Base-by-base conservation (phyloP, 2,113 vertebrate species). In the Mola mola region DNA sequence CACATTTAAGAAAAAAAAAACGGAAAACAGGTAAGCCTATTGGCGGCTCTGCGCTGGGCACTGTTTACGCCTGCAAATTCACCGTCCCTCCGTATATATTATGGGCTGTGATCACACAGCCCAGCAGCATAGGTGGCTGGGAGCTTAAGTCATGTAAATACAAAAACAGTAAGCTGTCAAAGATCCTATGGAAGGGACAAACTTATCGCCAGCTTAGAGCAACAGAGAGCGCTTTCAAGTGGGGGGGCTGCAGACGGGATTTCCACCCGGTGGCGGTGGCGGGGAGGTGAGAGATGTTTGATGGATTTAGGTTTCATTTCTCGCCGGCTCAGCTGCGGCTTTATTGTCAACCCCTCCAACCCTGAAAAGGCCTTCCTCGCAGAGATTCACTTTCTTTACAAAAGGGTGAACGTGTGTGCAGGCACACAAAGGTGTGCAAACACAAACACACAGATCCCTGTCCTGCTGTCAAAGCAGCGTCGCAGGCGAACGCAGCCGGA, bases 151-250 rank as follows among this genome's bases (percentile, higher is more conserved):
- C 70, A 66, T 72, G 76, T 75, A 84, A 86, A 87, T 79, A 78
- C 59, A 66, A 69, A 79, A 88, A 87, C 73, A 81, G 72, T 56
- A 79, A 78, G 83, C 84, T 65, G 81, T 70, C 76, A 82, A 42
- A 84, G 72, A 77, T 73, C 66, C 60, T 69, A 59, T 55, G 59
- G 71, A 76, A 59, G 70, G 72, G 73, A 83, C 78, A 87, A 86
- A 88, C 38, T 84, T 87, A 88, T 83, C 86, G 66, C 65, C 82
- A 83, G 86, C 86, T 90, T 86, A 86, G 78, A 74, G 84, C 58
- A 36, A 44, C 51, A 61, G 43, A 42, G 78, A 85, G 55, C 34
- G 63, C 77, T 86, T 86, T 86, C 65, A 82, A 81, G 75, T 63
- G 19, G 20, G 51, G 69, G 52, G 40, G 51, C 10, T 5, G 33